These are phyloP conservation scores for Terebella lapidaria DNA, from an alignment of 2,888 invertebrate genomes.

Conservation along the genomic window DNA sequence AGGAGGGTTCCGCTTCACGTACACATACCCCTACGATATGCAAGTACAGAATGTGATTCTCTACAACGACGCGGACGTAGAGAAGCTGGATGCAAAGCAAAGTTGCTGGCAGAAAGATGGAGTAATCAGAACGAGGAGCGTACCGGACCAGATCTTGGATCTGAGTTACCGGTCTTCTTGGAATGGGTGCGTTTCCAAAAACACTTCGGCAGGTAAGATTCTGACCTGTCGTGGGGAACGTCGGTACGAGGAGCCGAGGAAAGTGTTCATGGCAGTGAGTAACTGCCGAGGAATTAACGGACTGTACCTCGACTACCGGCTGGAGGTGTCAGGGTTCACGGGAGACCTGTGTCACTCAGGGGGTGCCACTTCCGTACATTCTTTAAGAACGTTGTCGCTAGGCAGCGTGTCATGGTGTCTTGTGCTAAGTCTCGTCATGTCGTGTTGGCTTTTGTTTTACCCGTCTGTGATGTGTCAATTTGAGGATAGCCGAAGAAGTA, in stretches of 20 bases:
- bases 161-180: constrained; percentile 21
- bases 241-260: constrained; percentile 15
- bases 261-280: constrained; percentile 21
- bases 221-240: constrained; percentile 22
- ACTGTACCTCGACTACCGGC: constrained; percentile 20
- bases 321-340: constrained; percentile 22
- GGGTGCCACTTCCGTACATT: not conserved
- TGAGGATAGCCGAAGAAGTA: no score
- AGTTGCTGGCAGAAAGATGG: constrained; percentile 25
- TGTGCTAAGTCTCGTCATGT: not conserved
- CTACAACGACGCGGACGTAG: constrained; percentile 20
- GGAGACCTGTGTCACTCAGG: constrained; percentile 10
- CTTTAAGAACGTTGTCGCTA: not conserved
- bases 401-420: no score
- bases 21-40: constrained; percentile 20
- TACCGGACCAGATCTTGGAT: constrained; percentile 22
- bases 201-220: constrained; percentile 8
- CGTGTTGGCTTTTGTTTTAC: not conserved
- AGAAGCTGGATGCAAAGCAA: constrained; percentile 10
- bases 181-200: constrained; percentile 24
- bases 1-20: constrained; percentile 23
- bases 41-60: constrained; percentile 22
- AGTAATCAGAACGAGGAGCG: constrained; percentile 16
- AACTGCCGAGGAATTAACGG: constrained; percentile 22
- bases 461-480: not conserved